Percentiles rank a stretch among this genome's conserved stretches.
phyloP scores from a whole-genome alignment of 2,797 vertebrate genomes.

The Enteromius mattozi region DNA sequence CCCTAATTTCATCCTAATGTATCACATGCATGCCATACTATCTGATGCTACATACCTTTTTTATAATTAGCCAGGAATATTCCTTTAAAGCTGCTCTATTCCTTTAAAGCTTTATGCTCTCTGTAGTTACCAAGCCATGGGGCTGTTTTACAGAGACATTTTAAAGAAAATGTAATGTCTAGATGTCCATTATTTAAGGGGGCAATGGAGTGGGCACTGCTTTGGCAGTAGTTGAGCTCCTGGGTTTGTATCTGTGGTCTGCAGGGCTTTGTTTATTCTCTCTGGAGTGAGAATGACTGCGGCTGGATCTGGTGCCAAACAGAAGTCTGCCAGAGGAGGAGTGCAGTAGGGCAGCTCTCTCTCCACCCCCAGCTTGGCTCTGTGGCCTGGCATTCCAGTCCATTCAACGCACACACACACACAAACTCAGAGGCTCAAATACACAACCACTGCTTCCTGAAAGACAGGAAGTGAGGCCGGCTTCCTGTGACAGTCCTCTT shows the following conservation, averaged over 20 bases:
- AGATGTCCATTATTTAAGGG: conserved; percentile 1
- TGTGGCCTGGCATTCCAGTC: conserved; percentile 74
- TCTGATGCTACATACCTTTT: neutral
- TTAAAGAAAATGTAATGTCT: conserved; percentile 2
- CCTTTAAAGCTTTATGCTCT: neutral
- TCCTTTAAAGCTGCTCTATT: neutral
- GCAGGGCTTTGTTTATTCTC: conserved; percentile 53
- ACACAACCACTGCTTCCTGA: conserved; percentile 77
- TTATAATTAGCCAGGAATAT: neutral
- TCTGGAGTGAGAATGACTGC: conserved; percentile 45
- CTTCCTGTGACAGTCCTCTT: conserved; percentile 81
- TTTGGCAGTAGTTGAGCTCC: conserved; percentile 22
- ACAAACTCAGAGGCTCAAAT: conserved; percentile 48
- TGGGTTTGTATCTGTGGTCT: conserved; percentile 48
- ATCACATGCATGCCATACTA: neutral
- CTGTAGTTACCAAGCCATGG: neutral
- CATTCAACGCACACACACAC: conserved; percentile 41
- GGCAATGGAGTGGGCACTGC: conserved; percentile 19
- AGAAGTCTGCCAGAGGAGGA: conserved; percentile 53
- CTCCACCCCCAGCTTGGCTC: neutral
- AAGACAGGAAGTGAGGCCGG: conserved; percentile 79
- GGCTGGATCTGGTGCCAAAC: conserved; percentile 54
- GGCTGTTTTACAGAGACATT: neutral
- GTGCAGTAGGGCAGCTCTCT: conserved; percentile 39
- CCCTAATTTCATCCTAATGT: neutral